These are phyloP conservation scores for Drosophila testacea DNA, from an alignment of 2,888 invertebrate genomes.

Conservation along the genomic window DNA sequence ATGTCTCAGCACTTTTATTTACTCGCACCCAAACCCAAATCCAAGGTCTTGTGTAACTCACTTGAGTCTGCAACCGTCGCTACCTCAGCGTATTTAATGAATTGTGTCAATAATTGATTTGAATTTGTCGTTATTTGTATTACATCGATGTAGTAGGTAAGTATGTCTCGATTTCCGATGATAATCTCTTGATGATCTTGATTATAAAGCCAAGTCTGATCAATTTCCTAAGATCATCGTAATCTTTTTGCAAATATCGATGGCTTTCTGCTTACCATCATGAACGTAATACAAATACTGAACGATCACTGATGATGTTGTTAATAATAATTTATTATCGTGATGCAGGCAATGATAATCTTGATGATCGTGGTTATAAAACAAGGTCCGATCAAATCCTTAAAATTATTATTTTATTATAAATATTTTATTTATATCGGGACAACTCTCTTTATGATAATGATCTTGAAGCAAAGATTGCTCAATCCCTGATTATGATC, in stretches of 20 bases:
- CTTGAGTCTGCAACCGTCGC: constrained; percentile 11
- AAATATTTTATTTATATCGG: too few species aligned
- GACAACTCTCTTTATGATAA: too few species aligned
- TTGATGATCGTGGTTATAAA: too few species aligned
- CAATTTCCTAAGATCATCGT: neutral
- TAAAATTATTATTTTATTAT: too few species aligned
- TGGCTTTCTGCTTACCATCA: neutral
- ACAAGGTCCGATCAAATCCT: too few species aligned
- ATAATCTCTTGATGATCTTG: neutral
- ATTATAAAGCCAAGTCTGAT: neutral
- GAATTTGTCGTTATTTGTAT: constrained; percentile 39
- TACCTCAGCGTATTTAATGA: constrained; percentile 46
- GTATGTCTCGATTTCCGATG: neutral
- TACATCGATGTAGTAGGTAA: neutral
- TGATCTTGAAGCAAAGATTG: too few species aligned
- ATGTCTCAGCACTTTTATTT: constrained; percentile 27
- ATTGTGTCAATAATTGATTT: constrained; percentile 61
- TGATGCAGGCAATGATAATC: too few species aligned
- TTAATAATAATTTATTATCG: too few species aligned
- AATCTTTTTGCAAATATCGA: neutral
- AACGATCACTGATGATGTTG: neutral
- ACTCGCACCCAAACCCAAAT: constrained; percentile 20
- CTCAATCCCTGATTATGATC: too few species aligned
- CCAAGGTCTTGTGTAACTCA: constrained; percentile 46
- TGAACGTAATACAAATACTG: neutral